Percentiles rank a stretch among this genome's conserved stretches.
phyloP scores from a whole-genome alignment of 64 coral and sea anemone species.

The Actinia tenebrosa region DNA sequence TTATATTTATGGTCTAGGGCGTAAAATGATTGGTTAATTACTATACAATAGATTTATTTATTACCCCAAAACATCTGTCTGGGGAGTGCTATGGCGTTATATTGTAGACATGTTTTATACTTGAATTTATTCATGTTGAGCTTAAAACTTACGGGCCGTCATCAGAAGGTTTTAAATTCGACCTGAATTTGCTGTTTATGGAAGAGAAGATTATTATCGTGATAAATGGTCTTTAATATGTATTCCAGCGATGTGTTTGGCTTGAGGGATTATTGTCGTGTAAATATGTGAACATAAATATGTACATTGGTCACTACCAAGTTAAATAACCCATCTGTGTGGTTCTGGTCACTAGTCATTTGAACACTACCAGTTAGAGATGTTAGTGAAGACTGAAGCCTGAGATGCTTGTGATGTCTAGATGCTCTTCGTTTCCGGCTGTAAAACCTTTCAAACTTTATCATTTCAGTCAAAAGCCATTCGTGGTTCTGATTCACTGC shows the following conservation, averaged over 20 bases:
- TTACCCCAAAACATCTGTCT: background rate
- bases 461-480: no score
- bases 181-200: background rate
- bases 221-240: background rate
- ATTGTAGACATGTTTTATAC: background rate
- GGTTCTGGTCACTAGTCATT: background rate
- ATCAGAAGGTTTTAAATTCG: background rate
- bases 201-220: background rate
- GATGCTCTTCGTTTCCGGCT: background rate
- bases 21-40: background rate
- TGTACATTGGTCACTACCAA: background rate
- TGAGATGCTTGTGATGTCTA: background rate
- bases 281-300: background rate
- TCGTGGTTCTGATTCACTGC: no score
- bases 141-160: background rate
- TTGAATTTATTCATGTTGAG: conserved; percentile 10
- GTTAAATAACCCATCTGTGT: background rate
- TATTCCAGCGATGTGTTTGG: background rate
- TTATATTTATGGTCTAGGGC: background rate
- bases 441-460: no score
- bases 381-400: background rate
- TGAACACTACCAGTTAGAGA: background rate
- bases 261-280: background rate
- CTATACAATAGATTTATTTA: background rate
- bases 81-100: background rate